A percentile compares a stretch with the other conserved stretches of the same genome.
These are phyloP conservation scores for Dermochelys coriacea DNA, from an alignment of 2,797 vertebrate genomes.

Conservation along the genomic window DNA sequence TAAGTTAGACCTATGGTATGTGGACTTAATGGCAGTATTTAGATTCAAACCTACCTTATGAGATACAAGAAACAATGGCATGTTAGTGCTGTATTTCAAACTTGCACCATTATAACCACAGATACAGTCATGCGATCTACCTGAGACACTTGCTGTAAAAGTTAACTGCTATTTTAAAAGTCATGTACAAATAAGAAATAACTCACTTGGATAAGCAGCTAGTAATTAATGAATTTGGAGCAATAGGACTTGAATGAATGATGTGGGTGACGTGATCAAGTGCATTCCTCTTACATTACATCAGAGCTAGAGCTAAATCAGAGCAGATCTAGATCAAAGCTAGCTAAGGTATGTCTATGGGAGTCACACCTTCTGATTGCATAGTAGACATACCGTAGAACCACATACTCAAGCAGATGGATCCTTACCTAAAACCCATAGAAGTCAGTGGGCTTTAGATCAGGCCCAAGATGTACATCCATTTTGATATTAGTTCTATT, in stretches of 20 bases:
- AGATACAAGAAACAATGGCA: background rate
- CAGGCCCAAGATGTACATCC: background rate
- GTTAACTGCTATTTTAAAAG: background rate
- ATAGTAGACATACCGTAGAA: background rate
- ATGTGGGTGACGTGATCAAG: background rate
- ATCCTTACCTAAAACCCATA: fast-evolving
- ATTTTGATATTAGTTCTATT: background rate
- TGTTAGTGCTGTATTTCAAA: background rate
- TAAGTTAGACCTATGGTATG: background rate
- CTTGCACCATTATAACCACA: background rate
- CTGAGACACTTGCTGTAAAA: background rate
- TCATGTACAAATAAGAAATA: fast-evolving
- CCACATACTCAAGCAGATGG: fast-evolving
- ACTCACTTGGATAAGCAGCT: background rate
- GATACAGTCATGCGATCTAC: background rate
- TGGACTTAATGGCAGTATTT: background rate
- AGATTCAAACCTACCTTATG: background rate
- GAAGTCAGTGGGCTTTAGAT: background rate
- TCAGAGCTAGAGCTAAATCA: background rate
- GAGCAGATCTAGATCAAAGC: background rate
- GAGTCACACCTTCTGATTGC: background rate
- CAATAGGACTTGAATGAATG: background rate
- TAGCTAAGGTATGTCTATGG: background rate
- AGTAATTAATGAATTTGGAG: background rate
- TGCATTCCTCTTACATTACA: background rate